phyloP scores from a whole-genome alignment of 2,113 vertebrate genomes.

The Castor canadensis region DNA sequence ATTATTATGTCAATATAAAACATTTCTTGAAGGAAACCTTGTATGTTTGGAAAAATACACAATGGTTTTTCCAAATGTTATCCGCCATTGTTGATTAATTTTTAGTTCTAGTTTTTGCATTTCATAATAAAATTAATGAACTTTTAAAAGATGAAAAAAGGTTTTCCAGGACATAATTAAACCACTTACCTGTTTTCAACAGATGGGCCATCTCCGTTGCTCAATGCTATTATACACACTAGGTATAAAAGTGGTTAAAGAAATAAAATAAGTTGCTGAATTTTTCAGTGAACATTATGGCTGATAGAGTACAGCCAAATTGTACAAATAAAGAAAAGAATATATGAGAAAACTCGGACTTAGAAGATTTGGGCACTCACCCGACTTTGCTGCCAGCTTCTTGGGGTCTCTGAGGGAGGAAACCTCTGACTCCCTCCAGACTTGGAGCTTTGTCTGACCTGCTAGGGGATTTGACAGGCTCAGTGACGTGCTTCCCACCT shows the following conservation, averaged over 20 bases:
- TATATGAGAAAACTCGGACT: neutral
- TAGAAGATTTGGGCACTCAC: neutral
- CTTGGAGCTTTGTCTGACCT: neutral
- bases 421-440: too few relatives aligned
- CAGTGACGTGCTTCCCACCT: neutral
- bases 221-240: fast-evolving
- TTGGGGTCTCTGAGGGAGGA: too few relatives aligned
- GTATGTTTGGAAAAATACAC: neutral
- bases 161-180: too few relatives aligned
- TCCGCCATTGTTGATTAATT: neutral
- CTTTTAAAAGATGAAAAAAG: neutral
- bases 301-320: neutral
- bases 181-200: neutral
- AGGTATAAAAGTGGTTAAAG: too few relatives aligned
- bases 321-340: neutral
- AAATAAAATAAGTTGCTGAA: too few relatives aligned
- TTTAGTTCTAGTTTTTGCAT: neutral
- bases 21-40: neutral
- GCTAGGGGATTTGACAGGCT: neutral
- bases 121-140: neutral
- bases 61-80: neutral
- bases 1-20: too few relatives aligned
- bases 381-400: neutral
- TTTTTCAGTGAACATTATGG: neutral
- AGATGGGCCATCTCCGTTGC: fast-evolving